Base-by-base conservation (phyloP, 2,888 invertebrate species). In the Notodonta dromedarius region DNA sequence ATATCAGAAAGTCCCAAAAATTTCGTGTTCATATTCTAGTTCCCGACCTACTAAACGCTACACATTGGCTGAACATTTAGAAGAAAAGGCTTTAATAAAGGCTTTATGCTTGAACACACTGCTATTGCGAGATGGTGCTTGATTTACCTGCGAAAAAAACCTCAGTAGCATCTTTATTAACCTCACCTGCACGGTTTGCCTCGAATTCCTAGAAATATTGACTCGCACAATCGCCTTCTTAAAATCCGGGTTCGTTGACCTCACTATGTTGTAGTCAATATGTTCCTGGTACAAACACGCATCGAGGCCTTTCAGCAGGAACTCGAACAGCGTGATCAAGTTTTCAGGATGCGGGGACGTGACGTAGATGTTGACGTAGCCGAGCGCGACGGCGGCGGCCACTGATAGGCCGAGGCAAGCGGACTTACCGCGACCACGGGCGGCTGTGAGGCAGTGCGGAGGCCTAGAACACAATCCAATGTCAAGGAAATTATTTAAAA, bases 271-370 rank as follows among this genome's bases (percentile, higher is more conserved):
- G 89, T 99, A 99, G 86, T 99, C 99, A 16, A 97, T 95, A 84
- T 99, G 99, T 85, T 99, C 99, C 89, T 99, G 96, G 87, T 99
- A 99, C 63, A 98, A 96, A 56, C 99, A 93, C 0, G 97, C 97
- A 88, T 99, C 98, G 78, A 99, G 96, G 0, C 98, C 87, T 67
- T 99, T 99, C 60, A 99, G 95, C 4, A 99, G 95, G 87, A 99
- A 99, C 86, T 99, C 98, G 88, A 99, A 99, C 11, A 99, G 94
- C 0, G 99, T 99, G 65, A 97, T 98, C 83, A 99, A 95, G 93
- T 99, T 99, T 89, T 99, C 99, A 0, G 99, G 99, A 84, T 98
- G 98, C 0, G 99, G 99, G 59, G 99, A 98, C 0, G 99, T 99
- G 48, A 99, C 98, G 91, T 98, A 99, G 66, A 99, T 97, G 85